Base-by-base conservation (phyloP, 2,888 invertebrate genomes). In the Stenoptilia bipunctidactyla region DNA sequence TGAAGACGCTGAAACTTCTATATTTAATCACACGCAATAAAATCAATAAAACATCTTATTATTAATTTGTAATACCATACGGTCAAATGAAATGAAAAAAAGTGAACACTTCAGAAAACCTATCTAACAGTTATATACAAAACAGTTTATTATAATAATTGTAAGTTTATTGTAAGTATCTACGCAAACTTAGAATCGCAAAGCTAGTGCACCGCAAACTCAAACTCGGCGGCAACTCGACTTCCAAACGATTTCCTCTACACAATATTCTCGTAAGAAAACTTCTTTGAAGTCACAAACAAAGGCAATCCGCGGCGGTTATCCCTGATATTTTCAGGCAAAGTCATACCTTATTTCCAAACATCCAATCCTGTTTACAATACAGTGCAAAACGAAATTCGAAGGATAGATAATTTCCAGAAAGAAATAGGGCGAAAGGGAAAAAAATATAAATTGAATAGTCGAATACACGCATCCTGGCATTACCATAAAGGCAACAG, bases 381-480 rank as follows among this genome's bases (percentile, higher is more conserved):
- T 82, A 82, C 82, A 79, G 82, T 83, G 82, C 74, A 79, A 82
- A 82, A 75, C 80, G 80, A 76, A 83, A 76, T 82, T 76, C 82
- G 75, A 77, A 77, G 72, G 76, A 82, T 79, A 77, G 82, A 82
- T 83, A 82, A 82, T 82, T 82, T 82, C 77, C 66, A 60, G 65
- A 75, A 76, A 79, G 76, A 77, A 79, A 82, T 79, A 82, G 76
- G 79, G 69, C 71, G 71, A 64, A 64, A 75, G 71, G 72, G 71
- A 73, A 79, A 77, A 74, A 82, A 77, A 82, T 82, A 82, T 80
- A 80, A 80, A 80, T 80, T 80, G 80, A 80, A 80, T 80, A 80
- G 80, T 79, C 80, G 77, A 80, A 80, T 80, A 80, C 80, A 80
- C 80, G 80, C 79, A 80, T 79, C 80, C 77, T 72, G 73, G 80